Percentiles rank a stretch among this genome's conserved stretches.
phyloP scores from a whole-genome alignment of 2,113 vertebrate species.

The Danionella cerebrum region DNA sequence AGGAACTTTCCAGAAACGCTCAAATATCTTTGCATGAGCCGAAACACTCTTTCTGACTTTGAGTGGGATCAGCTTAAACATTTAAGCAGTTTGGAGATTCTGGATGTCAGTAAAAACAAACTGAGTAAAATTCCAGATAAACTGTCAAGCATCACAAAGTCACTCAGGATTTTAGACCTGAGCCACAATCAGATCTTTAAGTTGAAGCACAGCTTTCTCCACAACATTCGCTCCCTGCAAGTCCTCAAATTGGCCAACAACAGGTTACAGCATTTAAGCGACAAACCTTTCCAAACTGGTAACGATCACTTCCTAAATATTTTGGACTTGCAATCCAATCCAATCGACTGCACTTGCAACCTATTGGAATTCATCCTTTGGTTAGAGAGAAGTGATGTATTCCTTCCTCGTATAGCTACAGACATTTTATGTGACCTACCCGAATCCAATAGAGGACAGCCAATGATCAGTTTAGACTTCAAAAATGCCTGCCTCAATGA shows the following conservation, averaged over 20 bases:
- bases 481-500: constrained; percentile 42
- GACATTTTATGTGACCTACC: constrained; percentile 45
- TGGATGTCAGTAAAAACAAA: constrained; percentile 52
- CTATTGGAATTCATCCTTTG: constrained; percentile 52
- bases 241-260: constrained; percentile 54
- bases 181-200: constrained; percentile 46
- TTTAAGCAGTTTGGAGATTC: constrained; percentile 37
- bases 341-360: constrained; percentile 53
- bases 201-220: constrained; percentile 42
- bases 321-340: constrained; percentile 48
- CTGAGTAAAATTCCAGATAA: constrained; percentile 32
- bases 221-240: constrained; percentile 22
- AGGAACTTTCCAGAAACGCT: constrained; percentile 38
- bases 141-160: constrained; percentile 35
- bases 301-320: constrained; percentile 26
- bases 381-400: constrained; percentile 44
- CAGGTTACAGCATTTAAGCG: constrained; percentile 47
- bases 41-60: constrained; percentile 47
- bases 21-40: constrained; percentile 34
- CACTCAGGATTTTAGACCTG: constrained; percentile 50
- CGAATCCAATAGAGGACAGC: constrained; percentile 38
- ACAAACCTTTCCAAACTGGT: constrained; percentile 37
- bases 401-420: constrained; percentile 42
- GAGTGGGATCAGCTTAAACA: constrained; percentile 37
- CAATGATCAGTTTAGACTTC: constrained; percentile 40